Base-by-base conservation (phyloP, 2,797 vertebrate genomes). In the Esox lucius region DNA sequence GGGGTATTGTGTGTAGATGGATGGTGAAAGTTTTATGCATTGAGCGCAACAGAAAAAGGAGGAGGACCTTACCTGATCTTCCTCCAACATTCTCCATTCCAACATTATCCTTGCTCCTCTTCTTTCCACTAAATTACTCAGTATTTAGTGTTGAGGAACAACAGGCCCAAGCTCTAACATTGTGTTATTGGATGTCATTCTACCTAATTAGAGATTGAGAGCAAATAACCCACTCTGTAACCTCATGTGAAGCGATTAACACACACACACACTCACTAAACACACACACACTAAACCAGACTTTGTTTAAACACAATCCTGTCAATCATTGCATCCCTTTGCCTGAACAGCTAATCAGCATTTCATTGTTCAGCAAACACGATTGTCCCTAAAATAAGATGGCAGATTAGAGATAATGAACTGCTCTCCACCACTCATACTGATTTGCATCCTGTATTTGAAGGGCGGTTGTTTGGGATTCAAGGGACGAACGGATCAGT, bases 331-430 rank as follows among this genome's bases (percentile, higher is more conserved):
- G 22, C 7, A 9, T 86, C 83, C 85, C 85, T 78, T 87, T 87
- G 87, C 88, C 86, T 88, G 74, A 66, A 74, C 22, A 26, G 84
- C 84, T 90, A 87, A 92, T 91, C 89, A 87, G 79, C 78, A 87
- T 90, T 85, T 88, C 85, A 91, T 92, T 92, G 85, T 92, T 91
- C 85, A 82, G 85, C 87, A 92, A 91, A 91, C 88, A 90, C 8
- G 75, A 88, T 86, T 86, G 82, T 80, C 78, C 71, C 26, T 33
- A 76, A 87, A 90, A 85, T 83, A 86, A 87, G 82, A 87, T 85
- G 83, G 83, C 71, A 83, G 81, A 89, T 89, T 88, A 86, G 83
- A 88, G 85, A 85, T 86, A 83, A 88, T 85, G 76, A 88, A 87
- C 72, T 70, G 80, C 80, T 82, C 49, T 74, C 33, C 71, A 66